A percentile compares a stretch with the other conserved stretches of the same genome.
Evolutionary conservation across 2,888 invertebrate species (phyloP).

Genomic region (Microctonus brassicae): DNA sequence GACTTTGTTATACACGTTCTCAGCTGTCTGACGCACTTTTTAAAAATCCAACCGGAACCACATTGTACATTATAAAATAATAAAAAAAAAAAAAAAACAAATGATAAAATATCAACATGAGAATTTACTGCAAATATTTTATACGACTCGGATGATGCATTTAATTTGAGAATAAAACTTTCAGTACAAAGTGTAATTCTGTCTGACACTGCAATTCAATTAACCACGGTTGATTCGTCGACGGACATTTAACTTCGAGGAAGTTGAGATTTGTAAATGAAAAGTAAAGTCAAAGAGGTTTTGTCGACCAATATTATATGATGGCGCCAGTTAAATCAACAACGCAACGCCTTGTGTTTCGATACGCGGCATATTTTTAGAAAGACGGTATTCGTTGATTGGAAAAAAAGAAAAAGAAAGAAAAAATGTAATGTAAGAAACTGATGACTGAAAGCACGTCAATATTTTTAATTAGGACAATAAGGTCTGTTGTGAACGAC

Average conservation of each 20-base stretch:
- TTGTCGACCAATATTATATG: slow-evolving; percentile 18
- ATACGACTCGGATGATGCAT: background rate
- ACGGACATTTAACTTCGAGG: slow-evolving; percentile 13
- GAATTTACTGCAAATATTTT: background rate
- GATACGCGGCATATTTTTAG: slow-evolving; percentile 37
- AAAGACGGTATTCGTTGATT: slow-evolving; percentile 24
- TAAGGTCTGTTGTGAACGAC: slow-evolving; percentile 34
- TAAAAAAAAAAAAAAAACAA: background rate
- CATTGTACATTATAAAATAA: background rate
- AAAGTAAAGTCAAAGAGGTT: slow-evolving; percentile 3
- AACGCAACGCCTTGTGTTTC: slow-evolving; percentile 35
- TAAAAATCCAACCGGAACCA: slow-evolving; percentile 3
- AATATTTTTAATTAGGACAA: slow-evolving; percentile 29
- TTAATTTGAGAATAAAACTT: background rate
- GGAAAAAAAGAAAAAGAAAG: slow-evolving; percentile 7
- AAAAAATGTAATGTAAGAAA: background rate
- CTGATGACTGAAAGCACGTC: slow-evolving; percentile 7
- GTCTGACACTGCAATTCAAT: slow-evolving; percentile 14
- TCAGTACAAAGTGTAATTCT: background rate
- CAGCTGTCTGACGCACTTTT: slow-evolving; percentile 11
- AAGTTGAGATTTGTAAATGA: slow-evolving; percentile 15
- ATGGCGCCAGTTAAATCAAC: slow-evolving; percentile 37
- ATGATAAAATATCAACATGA: background rate
- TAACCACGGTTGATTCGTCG: slow-evolving; percentile 23
- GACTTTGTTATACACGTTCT: background rate